Evolutionary conservation across 2,113 vertebrate genomes (phyloP).

Genomic region (Hippocampus zosterae): DNA sequence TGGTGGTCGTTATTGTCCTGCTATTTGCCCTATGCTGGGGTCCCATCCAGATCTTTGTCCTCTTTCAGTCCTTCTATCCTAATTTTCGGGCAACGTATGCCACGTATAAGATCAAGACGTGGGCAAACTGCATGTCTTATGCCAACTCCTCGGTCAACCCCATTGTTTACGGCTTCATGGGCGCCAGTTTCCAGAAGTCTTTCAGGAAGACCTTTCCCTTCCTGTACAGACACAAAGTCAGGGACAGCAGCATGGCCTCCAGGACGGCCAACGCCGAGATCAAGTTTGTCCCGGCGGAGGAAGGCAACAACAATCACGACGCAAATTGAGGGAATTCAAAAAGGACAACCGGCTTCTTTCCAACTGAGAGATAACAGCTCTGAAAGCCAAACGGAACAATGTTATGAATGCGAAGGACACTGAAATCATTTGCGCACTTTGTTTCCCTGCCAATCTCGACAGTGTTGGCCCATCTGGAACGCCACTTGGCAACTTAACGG

Average conservation of each 20-base stretch:
- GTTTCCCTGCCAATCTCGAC: background rate
- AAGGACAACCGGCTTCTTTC: background rate
- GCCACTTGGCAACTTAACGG: background rate
- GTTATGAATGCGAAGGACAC: background rate
- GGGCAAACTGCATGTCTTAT: slow-evolving; percentile 83
- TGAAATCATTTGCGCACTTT: background rate
- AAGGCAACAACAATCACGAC: slow-evolving; percentile 52
- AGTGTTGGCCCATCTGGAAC: background rate
- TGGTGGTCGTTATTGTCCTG: slow-evolving; percentile 82
- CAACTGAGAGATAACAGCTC: slow-evolving; percentile 2
- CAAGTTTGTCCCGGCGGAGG: slow-evolving; percentile 78
- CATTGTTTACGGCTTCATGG: slow-evolving; percentile 78
- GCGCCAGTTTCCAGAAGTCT: slow-evolving; percentile 80
- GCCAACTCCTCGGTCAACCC: slow-evolving; percentile 81
- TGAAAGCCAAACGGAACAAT: background rate
- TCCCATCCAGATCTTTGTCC: slow-evolving; percentile 81
- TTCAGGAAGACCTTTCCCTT: slow-evolving; percentile 80
- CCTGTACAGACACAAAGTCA: slow-evolving; percentile 75
- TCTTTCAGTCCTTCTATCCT: slow-evolving; percentile 77
- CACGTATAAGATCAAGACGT: slow-evolving; percentile 80
- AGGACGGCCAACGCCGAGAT: slow-evolving; percentile 80
- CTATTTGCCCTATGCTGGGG: slow-evolving; percentile 85
- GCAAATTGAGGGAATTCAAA: background rate
- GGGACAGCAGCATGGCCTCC: slow-evolving; percentile 74
- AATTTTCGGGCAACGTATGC: slow-evolving; percentile 70